Percentiles rank a stretch among this genome's conserved stretches.
Conservation (phyloP, 1,140 invertebrate genomes). For the Drosophila hydei region DNA sequence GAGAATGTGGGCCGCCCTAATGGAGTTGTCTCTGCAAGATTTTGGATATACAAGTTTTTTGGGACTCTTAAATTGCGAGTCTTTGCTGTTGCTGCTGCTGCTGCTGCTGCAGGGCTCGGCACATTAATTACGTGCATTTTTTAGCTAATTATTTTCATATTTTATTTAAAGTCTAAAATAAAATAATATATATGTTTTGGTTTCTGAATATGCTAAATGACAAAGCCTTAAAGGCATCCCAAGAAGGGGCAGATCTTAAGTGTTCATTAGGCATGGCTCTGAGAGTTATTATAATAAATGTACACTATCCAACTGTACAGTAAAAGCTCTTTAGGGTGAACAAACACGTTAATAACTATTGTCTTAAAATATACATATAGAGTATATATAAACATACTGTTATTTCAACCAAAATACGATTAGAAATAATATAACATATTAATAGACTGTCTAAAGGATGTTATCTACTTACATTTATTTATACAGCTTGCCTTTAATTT, state of each 20-base stretch:
- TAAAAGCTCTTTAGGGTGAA: background rate
- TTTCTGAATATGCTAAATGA: background rate
- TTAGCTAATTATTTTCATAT: conserved; percentile 62
- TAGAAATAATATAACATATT: too few relatives aligned
- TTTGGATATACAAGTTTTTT: conserved; percentile 8
- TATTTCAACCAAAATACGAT: too few relatives aligned
- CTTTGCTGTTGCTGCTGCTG: conserved; percentile 24
- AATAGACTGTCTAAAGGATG: too few relatives aligned
- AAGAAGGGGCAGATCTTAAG: conserved; percentile 26
- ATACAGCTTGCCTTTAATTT: too few relatives aligned
- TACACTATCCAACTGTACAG: background rate
- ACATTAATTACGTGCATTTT: conserved; percentile 58
- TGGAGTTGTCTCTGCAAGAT: conserved; percentile 61
- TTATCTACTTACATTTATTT: too few relatives aligned
- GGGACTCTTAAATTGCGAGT: conserved; percentile 19
- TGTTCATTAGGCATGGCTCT: conserved; percentile 23
- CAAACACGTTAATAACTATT: background rate
- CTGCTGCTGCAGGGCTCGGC: conserved; percentile 25
- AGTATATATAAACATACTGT: too few relatives aligned
- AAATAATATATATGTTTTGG: conserved; percentile 22
- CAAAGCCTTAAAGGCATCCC: background rate
- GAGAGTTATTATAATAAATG: conserved; percentile 9
- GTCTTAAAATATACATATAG: background rate
- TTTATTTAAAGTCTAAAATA: conserved; percentile 38
- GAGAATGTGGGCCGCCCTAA: conserved; percentile 73